Conservation (phyloP, 2,888 invertebrate genomes). For the Clostera curtula region DNA sequence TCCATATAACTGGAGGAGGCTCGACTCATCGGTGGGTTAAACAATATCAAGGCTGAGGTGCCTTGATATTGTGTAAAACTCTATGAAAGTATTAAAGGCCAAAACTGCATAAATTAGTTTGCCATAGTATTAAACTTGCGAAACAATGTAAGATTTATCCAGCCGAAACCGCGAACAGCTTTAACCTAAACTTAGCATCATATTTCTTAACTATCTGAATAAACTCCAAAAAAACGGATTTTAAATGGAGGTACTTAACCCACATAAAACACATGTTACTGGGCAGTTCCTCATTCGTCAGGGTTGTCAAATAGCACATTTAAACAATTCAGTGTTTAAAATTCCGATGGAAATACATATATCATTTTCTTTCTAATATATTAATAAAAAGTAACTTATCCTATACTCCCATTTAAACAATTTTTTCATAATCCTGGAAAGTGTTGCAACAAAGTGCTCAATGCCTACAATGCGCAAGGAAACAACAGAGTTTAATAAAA, state of each 20-base stretch:
- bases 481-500: no score
- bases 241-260: conserved; percentile 15
- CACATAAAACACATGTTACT: conserved; percentile 15
- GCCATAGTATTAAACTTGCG: no score
- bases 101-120: no score
- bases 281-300: conserved; percentile 7
- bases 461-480: no score
- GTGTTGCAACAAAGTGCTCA: neutral
- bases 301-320: conserved; percentile 10
- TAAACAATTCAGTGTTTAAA: neutral
- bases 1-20: no score
- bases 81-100: neutral
- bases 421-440: neutral
- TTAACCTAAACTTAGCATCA: neutral
- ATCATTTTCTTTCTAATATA: conserved; percentile 3
- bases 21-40: no score
- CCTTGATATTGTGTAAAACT: neutral
- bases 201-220: conserved; percentile 4
- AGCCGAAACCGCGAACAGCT: neutral
- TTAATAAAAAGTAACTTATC: conserved; percentile 6
- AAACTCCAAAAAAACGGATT: conserved; percentile 8
- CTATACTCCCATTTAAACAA: no score
- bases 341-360: neutral
- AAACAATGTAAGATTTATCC: no score
- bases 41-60: no score